phyloP scores from a whole-genome alignment of 2,797 vertebrate species.

The Choloepus didactylus region DNA sequence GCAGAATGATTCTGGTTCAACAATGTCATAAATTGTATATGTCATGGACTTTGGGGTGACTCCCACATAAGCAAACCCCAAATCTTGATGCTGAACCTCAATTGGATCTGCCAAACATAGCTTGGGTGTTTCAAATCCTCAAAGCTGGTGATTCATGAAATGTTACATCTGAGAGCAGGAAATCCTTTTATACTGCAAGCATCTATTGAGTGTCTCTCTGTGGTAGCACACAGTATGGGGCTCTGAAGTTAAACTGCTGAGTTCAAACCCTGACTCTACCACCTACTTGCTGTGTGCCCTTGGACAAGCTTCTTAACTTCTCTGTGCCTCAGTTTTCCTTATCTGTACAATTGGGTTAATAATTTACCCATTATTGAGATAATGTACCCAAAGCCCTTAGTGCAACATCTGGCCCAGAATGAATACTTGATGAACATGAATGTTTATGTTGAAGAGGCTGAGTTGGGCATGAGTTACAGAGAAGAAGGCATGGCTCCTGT shows the following conservation, averaged over 20 bases:
- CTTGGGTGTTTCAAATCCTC: background rate
- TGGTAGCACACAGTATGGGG: too few relatives aligned
- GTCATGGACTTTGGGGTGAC: background rate
- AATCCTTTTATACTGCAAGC: background rate
- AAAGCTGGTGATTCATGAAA: background rate
- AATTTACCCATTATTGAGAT: background rate
- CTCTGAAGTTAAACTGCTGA: background rate
- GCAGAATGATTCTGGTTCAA: background rate
- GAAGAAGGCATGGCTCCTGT: accelerated
- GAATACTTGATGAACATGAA: background rate
- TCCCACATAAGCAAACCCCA: background rate
- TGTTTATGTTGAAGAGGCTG: background rate
- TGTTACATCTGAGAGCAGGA: background rate
- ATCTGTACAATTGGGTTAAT: background rate
- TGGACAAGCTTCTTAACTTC: background rate
- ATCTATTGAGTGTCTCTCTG: background rate
- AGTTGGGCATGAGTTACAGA: background rate
- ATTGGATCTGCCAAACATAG: background rate
- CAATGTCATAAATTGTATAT: background rate
- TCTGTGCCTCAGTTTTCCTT: background rate
- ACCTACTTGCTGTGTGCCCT: background rate
- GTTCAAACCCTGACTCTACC: background rate
- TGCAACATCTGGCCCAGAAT: accelerated
- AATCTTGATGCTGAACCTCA: background rate
- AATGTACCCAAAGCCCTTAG: background rate